These are phyloP conservation scores for Cosmorhoe ocellata DNA, from an alignment of 2,888 invertebrate genomes.

Conservation along the genomic window DNA sequence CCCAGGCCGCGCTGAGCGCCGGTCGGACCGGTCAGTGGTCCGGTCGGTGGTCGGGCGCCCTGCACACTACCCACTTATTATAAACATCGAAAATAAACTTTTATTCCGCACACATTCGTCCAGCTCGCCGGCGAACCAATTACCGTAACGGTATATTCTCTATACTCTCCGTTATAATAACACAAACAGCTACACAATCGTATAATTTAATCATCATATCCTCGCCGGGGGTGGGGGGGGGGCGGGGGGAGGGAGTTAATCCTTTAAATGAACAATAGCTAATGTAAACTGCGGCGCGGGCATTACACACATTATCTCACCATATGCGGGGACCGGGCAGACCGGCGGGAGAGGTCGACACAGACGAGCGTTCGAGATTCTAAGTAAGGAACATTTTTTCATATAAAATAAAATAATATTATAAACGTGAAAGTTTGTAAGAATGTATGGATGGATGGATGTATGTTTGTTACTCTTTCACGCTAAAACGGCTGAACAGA, in stretches of 20 bases:
- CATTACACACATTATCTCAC: conserved; percentile 31
- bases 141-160: conserved; percentile 16
- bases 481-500: too few species aligned
- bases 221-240: conserved; percentile 5
- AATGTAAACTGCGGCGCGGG: conserved; percentile 28
- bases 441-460: too few species aligned
- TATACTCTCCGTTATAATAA: conserved; percentile 19
- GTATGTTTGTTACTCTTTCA: too few species aligned
- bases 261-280: conserved; percentile 35
- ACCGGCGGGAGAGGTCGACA: conserved; percentile 3
- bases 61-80: conserved; percentile 1
- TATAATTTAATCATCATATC: conserved; percentile 31
- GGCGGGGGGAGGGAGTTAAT: conserved; percentile 27
- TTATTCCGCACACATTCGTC: conserved; percentile 15
- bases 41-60: too few species aligned
- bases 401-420: too few species aligned
- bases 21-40: too few species aligned
- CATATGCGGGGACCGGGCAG: conserved; percentile 1
- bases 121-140: conserved; percentile 16
- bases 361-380: not conserved
- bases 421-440: too few species aligned
- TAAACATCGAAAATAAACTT: conserved; percentile 20
- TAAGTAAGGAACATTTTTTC: not conserved
- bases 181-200: conserved; percentile 25
- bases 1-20: too few species aligned